These are phyloP conservation scores for Mormyrus proboscirostris DNA, from an alignment of 2,797 vertebrate genomes.

Conservation along the genomic window DNA sequence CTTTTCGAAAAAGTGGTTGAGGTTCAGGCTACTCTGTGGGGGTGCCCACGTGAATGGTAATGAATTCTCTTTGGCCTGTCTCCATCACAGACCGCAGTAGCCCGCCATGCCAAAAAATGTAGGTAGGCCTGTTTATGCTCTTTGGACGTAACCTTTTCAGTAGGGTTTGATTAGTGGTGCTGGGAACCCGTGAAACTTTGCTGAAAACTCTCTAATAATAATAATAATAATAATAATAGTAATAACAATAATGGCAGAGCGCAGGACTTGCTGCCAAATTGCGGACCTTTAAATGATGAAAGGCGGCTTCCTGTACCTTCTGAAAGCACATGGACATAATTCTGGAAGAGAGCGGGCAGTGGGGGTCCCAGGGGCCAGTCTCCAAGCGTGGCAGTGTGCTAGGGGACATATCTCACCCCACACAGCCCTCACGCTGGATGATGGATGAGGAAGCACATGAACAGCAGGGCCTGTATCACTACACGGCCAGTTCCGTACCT, in stretches of 20 bases:
- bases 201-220: constrained; percentile 1
- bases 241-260: neutral
- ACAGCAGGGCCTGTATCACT: neutral
- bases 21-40: neutral
- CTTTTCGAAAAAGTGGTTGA: neutral
- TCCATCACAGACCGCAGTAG: neutral
- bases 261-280: neutral
- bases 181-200: neutral
- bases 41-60: neutral
- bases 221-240: constrained; percentile 1
- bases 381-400: neutral
- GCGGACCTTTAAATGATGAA: neutral
- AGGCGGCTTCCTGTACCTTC: neutral
- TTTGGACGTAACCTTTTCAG: neutral
- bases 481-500: neutral
- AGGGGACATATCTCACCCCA: neutral
- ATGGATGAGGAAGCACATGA: neutral
- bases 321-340: neutral
- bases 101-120: neutral
- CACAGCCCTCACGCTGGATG: neutral
- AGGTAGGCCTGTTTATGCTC: neutral
- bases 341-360: neutral
- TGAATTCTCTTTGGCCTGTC: neutral
- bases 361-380: neutral
- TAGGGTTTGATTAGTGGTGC: neutral